Conservation (phyloP, 2,888 invertebrate species). For the Conomelus anceps region DNA sequence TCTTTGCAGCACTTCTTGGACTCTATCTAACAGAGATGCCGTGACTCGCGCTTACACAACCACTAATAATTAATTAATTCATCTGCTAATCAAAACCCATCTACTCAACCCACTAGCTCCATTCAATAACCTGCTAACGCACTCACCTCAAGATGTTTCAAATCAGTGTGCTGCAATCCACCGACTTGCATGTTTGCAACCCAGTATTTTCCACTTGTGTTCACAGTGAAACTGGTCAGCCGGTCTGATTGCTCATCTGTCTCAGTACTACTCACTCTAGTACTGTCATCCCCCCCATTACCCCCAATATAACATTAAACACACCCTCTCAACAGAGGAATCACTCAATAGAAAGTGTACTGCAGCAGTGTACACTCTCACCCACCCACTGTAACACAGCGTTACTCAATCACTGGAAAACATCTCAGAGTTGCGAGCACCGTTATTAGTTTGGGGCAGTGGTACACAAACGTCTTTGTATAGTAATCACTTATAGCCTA, state of each 20-base stretch:
- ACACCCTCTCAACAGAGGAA: background rate
- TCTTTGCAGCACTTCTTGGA: constrained; percentile 31
- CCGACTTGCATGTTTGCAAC: background rate
- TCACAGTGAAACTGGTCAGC: background rate
- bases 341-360: background rate
- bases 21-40: constrained; percentile 25
- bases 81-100: constrained; percentile 11
- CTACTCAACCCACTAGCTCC: constrained; percentile 19
- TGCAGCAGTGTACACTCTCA: background rate
- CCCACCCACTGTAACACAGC: background rate
- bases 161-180: background rate
- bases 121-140: background rate
- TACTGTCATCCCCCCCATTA: background rate
- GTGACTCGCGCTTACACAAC: background rate
- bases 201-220: background rate
- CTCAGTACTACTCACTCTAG: background rate
- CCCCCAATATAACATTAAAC: background rate
- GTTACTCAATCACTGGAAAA: background rate
- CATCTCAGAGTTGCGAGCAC: background rate
- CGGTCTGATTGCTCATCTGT: background rate
- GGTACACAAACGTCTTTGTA: background rate
- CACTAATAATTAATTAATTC: background rate
- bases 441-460: background rate
- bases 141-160: background rate
- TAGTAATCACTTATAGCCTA: constrained; percentile 10